phyloP scores from a whole-genome alignment of 2,113 vertebrate genomes.

The Phocoena phocoena region DNA sequence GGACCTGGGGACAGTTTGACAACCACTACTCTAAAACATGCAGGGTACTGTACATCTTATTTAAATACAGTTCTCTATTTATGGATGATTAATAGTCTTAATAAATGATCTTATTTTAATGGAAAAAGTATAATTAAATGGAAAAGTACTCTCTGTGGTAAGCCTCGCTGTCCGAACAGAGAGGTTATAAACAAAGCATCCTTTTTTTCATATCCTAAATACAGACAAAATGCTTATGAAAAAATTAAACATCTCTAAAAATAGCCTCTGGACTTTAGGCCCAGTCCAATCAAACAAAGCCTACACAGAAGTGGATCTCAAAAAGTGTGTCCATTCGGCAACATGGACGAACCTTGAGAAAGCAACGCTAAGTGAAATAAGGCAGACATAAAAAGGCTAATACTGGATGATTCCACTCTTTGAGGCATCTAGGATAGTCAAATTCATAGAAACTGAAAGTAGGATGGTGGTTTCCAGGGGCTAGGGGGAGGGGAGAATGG shows the following conservation, averaged over 20 bases:
- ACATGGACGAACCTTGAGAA: background rate
- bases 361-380: background rate
- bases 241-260: conserved; percentile 57
- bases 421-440: background rate
- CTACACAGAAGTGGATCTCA: background rate
- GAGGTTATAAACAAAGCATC: conserved; percentile 44
- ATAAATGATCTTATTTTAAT: conserved; percentile 54
- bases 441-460: background rate
- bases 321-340: background rate
- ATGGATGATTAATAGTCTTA: conserved; percentile 52
- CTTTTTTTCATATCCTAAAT: background rate
- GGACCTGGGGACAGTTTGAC: background rate
- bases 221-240: conserved; percentile 39
- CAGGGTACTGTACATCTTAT: background rate
- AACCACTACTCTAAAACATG: background rate
- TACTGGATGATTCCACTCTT: accelerated
- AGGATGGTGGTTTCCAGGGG: no score
- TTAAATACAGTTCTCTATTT: conserved; percentile 35
- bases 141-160: conserved; percentile 23
- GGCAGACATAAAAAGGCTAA: background rate
- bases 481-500: background rate
- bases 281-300: background rate
- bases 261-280: background rate
- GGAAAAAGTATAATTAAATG: conserved; percentile 54
- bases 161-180: background rate